Conservation (phyloP, 2,888 invertebrate genomes). For the Meteorus colon region DNA sequence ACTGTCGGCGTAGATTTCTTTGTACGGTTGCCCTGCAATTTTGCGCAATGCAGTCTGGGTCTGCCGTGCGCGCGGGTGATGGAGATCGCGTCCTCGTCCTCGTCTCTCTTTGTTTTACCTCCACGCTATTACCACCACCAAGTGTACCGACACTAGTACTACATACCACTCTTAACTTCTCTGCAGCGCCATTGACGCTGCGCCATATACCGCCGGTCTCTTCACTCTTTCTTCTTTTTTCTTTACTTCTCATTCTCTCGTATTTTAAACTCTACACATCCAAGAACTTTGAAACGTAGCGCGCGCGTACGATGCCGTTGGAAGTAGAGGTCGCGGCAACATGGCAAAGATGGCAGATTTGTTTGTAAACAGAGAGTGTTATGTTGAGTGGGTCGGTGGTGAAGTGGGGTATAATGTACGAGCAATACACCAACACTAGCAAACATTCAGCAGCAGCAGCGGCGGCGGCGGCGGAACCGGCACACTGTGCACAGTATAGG, state of each 20-base stretch:
- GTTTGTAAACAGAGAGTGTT: constrained; percentile 67
- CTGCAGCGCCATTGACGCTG: constrained; percentile 35
- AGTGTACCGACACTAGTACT: neutral
- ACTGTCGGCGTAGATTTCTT: constrained; percentile 53
- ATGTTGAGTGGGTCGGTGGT: constrained; percentile 40
- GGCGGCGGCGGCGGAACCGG: neutral
- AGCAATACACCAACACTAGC: neutral
- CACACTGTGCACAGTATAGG: constrained; percentile 40
- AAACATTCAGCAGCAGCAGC: neutral
- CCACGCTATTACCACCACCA: neutral
- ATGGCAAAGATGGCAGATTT: constrained; percentile 62
- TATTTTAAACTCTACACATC: neutral
- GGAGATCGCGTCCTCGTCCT: constrained; percentile 40
- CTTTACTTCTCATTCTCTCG: neutral
- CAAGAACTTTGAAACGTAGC: neutral
- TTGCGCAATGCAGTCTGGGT: constrained; percentile 64
- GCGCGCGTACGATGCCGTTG: constrained; percentile 28
- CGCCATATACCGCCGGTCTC: constrained; percentile 21
- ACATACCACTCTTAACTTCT: constrained; percentile 9
- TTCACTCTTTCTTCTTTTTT: neutral
- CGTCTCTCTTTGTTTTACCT: constrained; percentile 24
- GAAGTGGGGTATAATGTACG: constrained; percentile 35
- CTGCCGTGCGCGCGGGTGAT: constrained; percentile 21
- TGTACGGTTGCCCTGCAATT: constrained; percentile 58
- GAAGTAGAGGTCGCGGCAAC: constrained; percentile 48